Evolutionary conservation across 2,113 vertebrate species (phyloP).

Genomic region (Mustela lutreola): DNA sequence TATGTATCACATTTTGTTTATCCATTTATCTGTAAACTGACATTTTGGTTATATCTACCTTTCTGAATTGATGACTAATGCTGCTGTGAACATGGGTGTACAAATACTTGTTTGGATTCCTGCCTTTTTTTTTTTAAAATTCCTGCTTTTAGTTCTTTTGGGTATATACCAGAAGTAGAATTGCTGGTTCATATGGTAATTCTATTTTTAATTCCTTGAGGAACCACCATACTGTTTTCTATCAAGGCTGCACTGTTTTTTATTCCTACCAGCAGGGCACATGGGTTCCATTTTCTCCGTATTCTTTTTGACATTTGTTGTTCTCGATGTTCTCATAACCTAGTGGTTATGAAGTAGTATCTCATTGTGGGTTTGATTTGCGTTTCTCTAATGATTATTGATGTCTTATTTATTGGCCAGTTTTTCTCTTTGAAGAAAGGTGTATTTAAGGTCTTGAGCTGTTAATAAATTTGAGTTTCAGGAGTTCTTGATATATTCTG

Average conservation of each 20-base stretch:
- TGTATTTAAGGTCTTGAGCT: not conserved
- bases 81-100: not conserved
- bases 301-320: not conserved
- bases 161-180: not conserved
- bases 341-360: not conserved
- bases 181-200: not conserved
- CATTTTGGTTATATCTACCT: not conserved
- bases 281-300: not conserved
- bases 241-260: not conserved
- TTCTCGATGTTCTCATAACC: not conserved
- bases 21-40: not conserved
- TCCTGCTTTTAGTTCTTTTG: not conserved
- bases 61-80: not conserved
- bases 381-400: slow-evolving; percentile 7
- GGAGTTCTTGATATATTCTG: not conserved
- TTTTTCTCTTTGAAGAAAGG: not conserved
- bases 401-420: not conserved
- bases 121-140: not conserved
- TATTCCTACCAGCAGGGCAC: not conserved
- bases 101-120: not conserved
- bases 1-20: not conserved
- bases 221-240: not conserved
- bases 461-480: not conserved
- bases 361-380: not conserved
- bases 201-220: not conserved